phyloP scores from a whole-genome alignment of 2,113 vertebrate species.

The Prunella fulvescens region DNA sequence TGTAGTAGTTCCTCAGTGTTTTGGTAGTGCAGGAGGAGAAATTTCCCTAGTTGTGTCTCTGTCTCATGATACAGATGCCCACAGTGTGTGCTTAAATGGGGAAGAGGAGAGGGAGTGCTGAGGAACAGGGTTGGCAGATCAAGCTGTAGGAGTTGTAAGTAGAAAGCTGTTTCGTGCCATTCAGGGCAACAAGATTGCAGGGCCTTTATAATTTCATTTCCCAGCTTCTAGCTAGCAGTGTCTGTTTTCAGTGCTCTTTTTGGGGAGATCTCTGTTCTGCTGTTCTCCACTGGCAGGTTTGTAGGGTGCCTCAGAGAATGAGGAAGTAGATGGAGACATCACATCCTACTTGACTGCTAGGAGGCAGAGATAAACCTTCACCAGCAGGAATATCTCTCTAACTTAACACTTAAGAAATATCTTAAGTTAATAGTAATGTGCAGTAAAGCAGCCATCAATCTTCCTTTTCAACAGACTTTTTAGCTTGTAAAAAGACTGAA shows the following conservation, averaged over 20 bases:
- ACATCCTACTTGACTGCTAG: background rate
- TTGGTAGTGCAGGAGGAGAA: background rate
- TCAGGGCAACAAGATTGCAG: background rate
- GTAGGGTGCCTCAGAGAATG: background rate
- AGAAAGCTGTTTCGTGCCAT: background rate
- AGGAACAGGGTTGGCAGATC: background rate
- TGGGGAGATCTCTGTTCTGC: background rate
- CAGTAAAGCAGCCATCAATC: background rate
- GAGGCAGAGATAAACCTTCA: background rate
- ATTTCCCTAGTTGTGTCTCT: background rate
- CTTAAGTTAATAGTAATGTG: background rate
- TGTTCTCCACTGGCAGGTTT: background rate
- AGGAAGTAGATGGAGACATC: background rate
- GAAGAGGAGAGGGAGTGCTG: background rate
- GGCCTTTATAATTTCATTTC: background rate
- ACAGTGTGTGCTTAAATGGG: background rate
- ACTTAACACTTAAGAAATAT: background rate
- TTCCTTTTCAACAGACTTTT: background rate
- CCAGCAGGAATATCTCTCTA: background rate
- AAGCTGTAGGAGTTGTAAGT: background rate
- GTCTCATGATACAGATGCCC: background rate
- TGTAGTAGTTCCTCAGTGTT: background rate
- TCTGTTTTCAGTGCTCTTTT: background rate
- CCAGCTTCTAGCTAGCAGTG: background rate
- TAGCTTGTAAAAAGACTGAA: background rate